Percentiles rank a stretch among this genome's conserved stretches.
phyloP scores from a whole-genome alignment of 1,140 invertebrate species.

The Meloidogyne hapla region DNA sequence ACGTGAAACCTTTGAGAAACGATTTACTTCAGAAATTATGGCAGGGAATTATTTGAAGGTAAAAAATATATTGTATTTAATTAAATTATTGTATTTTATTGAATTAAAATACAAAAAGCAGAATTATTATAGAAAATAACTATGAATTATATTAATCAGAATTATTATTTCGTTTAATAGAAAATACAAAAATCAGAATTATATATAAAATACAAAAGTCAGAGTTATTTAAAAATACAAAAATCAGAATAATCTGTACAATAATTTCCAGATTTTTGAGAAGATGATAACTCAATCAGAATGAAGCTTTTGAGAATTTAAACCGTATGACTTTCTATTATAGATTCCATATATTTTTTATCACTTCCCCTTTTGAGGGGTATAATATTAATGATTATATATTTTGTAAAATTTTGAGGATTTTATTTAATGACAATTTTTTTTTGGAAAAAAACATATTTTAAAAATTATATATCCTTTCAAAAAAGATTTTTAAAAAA shows the following conservation, averaged over 20 bases:
- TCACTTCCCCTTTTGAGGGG: neutral
- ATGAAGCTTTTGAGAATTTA: neutral
- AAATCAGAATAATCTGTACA: neutral
- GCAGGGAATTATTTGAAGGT: constrained; percentile 16
- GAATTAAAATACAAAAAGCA: neutral
- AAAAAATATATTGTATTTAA: neutral
- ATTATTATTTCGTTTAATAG: too few relatives aligned
- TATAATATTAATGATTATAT: neutral
- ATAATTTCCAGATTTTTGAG: neutral
- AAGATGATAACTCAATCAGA: neutral
- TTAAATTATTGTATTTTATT: too few relatives aligned
- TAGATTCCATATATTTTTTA: neutral
- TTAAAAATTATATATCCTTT: too few relatives aligned
- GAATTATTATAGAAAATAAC: neutral
- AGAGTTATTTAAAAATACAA: neutral
- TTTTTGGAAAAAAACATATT: too few relatives aligned
- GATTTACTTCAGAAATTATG: constrained; percentile 29
- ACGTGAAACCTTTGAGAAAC: constrained; percentile 19
- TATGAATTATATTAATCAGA: too few relatives aligned
- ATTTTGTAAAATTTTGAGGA: neutral
- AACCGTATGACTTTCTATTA: neutral
- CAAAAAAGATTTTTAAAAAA: too few relatives aligned
- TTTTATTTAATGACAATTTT: too few relatives aligned
- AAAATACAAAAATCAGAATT: neutral
- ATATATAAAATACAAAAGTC: neutral